Conservation (phyloP, 2,888 invertebrate genomes). For the Polymixis lichenea region DNA sequence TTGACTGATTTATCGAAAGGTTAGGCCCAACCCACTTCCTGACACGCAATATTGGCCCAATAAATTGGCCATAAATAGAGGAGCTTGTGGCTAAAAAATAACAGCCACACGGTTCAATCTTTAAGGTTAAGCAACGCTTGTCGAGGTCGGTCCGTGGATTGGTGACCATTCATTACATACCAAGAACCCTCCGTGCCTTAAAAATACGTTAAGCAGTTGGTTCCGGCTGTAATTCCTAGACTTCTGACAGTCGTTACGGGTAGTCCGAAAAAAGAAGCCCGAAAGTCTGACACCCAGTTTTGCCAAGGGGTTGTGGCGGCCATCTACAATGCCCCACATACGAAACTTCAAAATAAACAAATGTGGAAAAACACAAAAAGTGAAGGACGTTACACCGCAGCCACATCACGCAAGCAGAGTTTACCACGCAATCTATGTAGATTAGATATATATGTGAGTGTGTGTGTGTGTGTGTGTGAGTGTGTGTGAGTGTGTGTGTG, state of each 20-base stretch:
- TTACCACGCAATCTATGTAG: no score
- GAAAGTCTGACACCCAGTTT: neutral
- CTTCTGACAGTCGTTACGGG: neutral
- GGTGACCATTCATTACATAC: neutral
- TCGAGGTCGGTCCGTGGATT: neutral
- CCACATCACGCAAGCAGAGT: no score
- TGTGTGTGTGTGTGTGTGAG: no score
- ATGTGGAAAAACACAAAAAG: no score
- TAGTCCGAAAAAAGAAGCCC: neutral
- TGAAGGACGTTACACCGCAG: no score
- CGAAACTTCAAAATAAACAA: no score
- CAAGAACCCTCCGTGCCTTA: neutral
- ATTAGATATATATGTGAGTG: no score
- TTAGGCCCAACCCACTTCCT: conserved; percentile 38
- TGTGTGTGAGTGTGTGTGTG: no score
- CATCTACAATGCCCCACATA: no score
- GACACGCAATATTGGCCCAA: conserved; percentile 50
- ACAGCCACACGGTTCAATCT: neutral
- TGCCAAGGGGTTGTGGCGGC: neutral
- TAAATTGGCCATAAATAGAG: conserved; percentile 33
- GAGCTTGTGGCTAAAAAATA: neutral
- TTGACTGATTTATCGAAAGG: conserved; percentile 60
- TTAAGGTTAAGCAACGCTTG: neutral
- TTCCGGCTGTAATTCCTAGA: no score
- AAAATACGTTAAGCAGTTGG: neutral